Evolutionary conservation across 2,797 vertebrate genomes (phyloP).

Genomic region (Phoxinus dragarum): DNA sequence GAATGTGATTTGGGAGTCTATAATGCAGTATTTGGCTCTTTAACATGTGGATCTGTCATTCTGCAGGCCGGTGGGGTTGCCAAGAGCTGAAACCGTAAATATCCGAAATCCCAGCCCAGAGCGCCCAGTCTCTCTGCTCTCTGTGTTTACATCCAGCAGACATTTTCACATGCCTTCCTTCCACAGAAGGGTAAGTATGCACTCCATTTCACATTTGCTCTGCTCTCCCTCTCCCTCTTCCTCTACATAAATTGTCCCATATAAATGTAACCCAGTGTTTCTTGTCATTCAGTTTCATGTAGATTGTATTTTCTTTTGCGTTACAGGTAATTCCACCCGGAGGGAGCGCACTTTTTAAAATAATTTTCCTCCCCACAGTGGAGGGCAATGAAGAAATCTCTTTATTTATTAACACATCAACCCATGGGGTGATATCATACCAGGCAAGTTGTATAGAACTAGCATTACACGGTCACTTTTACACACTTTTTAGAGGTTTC

Average conservation of each 20-base stretch:
- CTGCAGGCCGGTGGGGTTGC: conserved; percentile 87
- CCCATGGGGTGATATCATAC: conserved; percentile 91
- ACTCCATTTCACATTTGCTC: not conserved
- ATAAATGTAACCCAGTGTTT: not conserved
- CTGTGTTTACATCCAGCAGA: conserved; percentile 92
- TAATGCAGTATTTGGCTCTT: not conserved
- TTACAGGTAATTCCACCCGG: conserved; percentile 91
- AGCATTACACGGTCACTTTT: not conserved
- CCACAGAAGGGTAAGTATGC: conserved; percentile 90
- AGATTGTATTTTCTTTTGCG: conserved; percentile 22
- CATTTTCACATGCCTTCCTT: conserved; percentile 96
- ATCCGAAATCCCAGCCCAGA: conserved; percentile 95
- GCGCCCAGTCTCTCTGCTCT: conserved; percentile 91
- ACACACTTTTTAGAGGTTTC: not conserved
- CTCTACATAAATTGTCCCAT: not conserved
- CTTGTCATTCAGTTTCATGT: not conserved
- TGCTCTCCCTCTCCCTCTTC: not conserved
- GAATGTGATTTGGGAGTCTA: not conserved
- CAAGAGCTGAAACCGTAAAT: conserved; percentile 91
- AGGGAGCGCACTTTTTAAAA: conserved; percentile 93
- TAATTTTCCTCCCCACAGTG: conserved; percentile 94
- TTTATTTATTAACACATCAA: conserved; percentile 99
- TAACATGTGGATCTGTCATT: conserved; percentile 27
- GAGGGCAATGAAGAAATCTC: conserved; percentile 94
- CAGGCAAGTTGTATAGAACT: conserved; percentile 79